Conservation (phyloP, 2,113 vertebrate species). For the Bombycilla garrulus region DNA sequence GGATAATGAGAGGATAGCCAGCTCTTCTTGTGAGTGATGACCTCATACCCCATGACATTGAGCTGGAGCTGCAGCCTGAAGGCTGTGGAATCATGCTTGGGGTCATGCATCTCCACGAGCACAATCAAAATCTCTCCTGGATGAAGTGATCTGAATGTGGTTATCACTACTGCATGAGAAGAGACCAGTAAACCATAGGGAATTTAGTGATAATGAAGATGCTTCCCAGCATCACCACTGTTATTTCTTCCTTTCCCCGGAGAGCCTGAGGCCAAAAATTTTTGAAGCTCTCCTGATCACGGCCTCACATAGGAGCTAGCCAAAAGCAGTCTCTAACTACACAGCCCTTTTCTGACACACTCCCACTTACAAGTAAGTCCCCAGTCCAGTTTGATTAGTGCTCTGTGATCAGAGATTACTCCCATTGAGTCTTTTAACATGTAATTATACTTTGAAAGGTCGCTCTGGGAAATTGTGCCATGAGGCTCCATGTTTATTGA, state of each 20-base stretch:
- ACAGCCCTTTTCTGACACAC: background rate
- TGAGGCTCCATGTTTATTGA: conserved; percentile 13
- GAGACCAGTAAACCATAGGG: background rate
- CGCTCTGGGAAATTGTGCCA: background rate
- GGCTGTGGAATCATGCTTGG: background rate
- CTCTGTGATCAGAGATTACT: background rate
- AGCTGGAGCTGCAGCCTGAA: background rate
- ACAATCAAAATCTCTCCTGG: background rate
- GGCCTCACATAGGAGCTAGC: background rate
- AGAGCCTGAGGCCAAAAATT: background rate
- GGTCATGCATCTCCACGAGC: background rate
- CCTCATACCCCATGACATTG: rapidly evolving
- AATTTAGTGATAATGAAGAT: background rate
- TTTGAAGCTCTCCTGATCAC: background rate
- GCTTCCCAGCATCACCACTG: background rate
- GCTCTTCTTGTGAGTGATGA: background rate
- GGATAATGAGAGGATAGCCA: background rate
- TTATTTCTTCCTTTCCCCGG: background rate
- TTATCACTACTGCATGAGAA: background rate
- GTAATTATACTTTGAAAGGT: conserved; percentile 30
- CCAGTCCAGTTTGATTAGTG: background rate
- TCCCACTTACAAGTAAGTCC: background rate
- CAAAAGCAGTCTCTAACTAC: background rate
- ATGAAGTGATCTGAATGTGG: background rate
- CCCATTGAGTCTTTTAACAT: background rate